Base-by-base conservation (phyloP, 2,888 invertebrate species). In the Diogma glabrata region DNA sequence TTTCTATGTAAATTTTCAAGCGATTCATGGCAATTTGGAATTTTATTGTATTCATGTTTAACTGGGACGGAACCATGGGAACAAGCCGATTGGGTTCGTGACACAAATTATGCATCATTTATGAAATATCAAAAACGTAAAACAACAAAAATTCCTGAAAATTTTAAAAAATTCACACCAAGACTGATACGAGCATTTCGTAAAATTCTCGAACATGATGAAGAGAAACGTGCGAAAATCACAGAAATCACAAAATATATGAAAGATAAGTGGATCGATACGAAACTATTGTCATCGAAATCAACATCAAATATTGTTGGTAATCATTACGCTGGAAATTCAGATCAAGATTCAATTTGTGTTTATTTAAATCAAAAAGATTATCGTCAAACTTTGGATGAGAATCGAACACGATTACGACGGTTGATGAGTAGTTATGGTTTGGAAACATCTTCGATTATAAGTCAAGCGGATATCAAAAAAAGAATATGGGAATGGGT, bases 1-100 rank as follows among this genome's bases (percentile, higher is more conserved):
- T 83, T 85, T 60, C 75, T 76, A 38, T 84, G 85, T 57, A 75
- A 79, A 59, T 71, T 77, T 6, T 74, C 77, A 46, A 77, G 79
- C 14, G 87, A 88, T 63, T 79, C 82, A 26, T 88, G 87, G 87
- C 84, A 86, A 57, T 76, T 86, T 56, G 87, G 82, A 5, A 81
- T 88, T 56, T 62, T 70, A 33, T 55, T 70, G 54, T 70, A 64
- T 52, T 64, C 67, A 52, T 64, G 69, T 45, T 67, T 87, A 47
- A 82, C 83, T 1, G 84, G 85, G 2, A 79, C 75, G 51, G 76
- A 80, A 12, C 84, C 84, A 1, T 85, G 84, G 83, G 75, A 77
- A 57, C 74, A 76, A 36, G 82, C 84, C 1, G 82, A 85, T 60
- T 76, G 81, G 62, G 82, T 84, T 59, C 81, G 82, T 63, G 86